A percentile compares a stretch with the other conserved stretches of the same genome.
phyloP scores from a whole-genome alignment of 2,113 vertebrate species.

The Ptilorrhoa leucosticta region DNA sequence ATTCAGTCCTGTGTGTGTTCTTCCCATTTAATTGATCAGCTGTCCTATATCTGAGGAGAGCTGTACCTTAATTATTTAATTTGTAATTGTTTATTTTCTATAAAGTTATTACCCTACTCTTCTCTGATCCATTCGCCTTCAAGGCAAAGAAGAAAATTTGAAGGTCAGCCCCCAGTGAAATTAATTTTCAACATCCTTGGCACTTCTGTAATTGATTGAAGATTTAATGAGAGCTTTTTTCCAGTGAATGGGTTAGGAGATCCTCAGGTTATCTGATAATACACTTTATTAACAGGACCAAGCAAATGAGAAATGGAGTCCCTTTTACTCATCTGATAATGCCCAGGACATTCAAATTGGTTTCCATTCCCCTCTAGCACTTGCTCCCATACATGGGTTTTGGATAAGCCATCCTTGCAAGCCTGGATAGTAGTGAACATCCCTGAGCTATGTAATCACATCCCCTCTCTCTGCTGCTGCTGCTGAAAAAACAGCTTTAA shows the following conservation, averaged over 20 bases:
- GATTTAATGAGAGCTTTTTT: neutral
- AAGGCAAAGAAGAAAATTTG: neutral
- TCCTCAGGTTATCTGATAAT: neutral
- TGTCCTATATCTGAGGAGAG: neutral
- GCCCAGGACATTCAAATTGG: neutral
- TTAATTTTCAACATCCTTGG: neutral
- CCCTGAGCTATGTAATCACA: neutral
- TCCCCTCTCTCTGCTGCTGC: neutral
- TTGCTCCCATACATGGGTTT: neutral
- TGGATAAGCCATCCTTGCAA: neutral
- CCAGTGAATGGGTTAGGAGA: neutral
- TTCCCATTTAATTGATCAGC: neutral
- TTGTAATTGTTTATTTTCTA: neutral
- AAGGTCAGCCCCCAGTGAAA: neutral
- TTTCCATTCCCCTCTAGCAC: neutral
- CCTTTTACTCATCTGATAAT: neutral
- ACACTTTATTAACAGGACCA: neutral
- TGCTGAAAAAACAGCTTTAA: neutral
- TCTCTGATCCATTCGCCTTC: neutral
- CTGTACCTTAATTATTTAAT: neutral
- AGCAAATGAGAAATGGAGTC: neutral
- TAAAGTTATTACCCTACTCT: neutral
- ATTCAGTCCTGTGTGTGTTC: neutral
- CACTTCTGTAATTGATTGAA: neutral
- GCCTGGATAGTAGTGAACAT: neutral